Evolutionary conservation across 2,797 vertebrate species (phyloP), one percentile per base, ranked within the genome.

Genomic region (Gymnoscopelus microlampas): DNA sequence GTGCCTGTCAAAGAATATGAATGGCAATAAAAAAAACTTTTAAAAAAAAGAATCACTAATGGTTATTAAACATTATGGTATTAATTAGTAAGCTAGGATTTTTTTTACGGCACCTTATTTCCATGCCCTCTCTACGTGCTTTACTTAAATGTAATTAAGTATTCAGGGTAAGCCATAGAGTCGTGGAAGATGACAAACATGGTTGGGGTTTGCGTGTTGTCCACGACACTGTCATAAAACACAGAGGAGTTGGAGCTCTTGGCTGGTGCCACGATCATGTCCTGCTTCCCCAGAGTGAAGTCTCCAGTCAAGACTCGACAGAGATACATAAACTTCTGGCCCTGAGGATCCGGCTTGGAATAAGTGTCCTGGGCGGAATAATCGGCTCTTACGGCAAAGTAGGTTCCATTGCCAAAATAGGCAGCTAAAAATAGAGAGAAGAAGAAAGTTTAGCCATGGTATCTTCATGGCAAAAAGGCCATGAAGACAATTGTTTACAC

Each of bases 161-260:
- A 96, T 51, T 96, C 94, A 12, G 97, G 97, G 70, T 95, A 99
- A 1, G 96, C 94, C 23, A 95, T 94, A 62, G 70, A 88, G 80
- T 98, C 97, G 50, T 88, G 90, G 88, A 98, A 98, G 72, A 97
- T 88, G 10, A 96, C 87, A 76, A 95, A 98, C 73, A 98, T 81
- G 2, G 0, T 15, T 5, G 96, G 96, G 0, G 0, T 23, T 0
- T 0, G 0, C 1, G 2, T 0, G 0, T 87, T n/a, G 66, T 98
- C 89, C 19, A 95, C 94, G 4, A 96, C 94, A 0, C 95, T 97
- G 86, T 97, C 95, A 0, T 88, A 98, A 1, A 79, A 72, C 11
- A 91, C 84, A 53, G 76, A 11, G 2, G 70, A 50, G 26, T 78
- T 74, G 11, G 14, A 0, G 3, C 4, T 77, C 80, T 93, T 97